phyloP scores from a whole-genome alignment of 1,140 invertebrate species.

The Colletes latitarsis region DNA sequence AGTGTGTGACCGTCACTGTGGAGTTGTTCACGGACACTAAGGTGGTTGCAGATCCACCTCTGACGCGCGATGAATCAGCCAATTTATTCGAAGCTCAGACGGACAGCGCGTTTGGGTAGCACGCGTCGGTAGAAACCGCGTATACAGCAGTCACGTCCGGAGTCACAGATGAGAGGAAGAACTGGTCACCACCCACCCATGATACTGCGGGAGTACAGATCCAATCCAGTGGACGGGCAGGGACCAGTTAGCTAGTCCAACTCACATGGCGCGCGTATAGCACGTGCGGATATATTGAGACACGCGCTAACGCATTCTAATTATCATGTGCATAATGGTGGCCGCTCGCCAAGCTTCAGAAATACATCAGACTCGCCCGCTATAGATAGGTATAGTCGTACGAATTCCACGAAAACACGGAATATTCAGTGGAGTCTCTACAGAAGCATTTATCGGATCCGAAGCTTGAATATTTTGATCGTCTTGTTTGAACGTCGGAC shows the following conservation, averaged over 20 bases:
- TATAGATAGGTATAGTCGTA: slow-evolving; percentile 76
- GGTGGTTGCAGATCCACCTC: slow-evolving; percentile 55
- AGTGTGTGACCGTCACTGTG: too few species aligned
- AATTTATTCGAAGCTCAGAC: slow-evolving; percentile 72
- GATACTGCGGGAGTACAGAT: neutral
- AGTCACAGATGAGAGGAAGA: slow-evolving; percentile 57
- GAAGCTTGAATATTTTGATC: slow-evolving; percentile 4
- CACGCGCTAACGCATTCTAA: slow-evolving; percentile 82
- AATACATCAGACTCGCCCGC: slow-evolving; percentile 76
- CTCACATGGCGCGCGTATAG: slow-evolving; percentile 58
- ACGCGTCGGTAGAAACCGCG: slow-evolving; percentile 43
- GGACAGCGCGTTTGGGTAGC: slow-evolving; percentile 28
- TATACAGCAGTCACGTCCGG: slow-evolving; percentile 54
- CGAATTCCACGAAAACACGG: slow-evolving; percentile 61
- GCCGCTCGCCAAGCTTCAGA: slow-evolving; percentile 79
- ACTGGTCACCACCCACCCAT: slow-evolving; percentile 67
- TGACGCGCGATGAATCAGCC: slow-evolving; percentile 67
- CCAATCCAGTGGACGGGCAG: slow-evolving; percentile 24
- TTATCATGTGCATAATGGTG: slow-evolving; percentile 82
- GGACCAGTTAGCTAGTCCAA: slow-evolving; percentile 27
- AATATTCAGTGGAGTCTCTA: slow-evolving; percentile 5
- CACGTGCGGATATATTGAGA: slow-evolving; percentile 80
- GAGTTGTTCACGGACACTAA: neutral
- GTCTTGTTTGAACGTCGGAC: neutral
- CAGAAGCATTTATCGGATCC: slow-evolving; percentile 18